Conservation (phyloP, 2,797 vertebrate species). For the Anas bernieri region DNA sequence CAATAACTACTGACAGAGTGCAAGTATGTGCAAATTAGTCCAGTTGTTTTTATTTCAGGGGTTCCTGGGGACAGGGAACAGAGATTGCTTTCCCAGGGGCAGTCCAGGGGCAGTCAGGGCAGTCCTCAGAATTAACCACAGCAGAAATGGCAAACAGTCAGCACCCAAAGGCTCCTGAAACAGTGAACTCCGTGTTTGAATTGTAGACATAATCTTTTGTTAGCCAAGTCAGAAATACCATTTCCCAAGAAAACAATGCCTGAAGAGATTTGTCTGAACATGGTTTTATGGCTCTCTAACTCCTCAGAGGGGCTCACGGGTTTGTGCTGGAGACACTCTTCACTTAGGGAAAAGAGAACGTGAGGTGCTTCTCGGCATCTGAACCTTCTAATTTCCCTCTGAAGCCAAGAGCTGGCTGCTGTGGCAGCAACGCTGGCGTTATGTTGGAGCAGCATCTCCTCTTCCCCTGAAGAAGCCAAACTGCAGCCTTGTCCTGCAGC, state of each 20-base stretch:
- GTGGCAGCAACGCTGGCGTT: neutral
- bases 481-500: neutral
- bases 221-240: neutral
- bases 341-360: neutral
- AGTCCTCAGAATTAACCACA: conserved; percentile 49
- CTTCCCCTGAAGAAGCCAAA: neutral
- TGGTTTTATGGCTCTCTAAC: neutral
- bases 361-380: neutral
- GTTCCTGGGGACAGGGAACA: neutral
- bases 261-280: neutral
- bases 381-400: neutral
- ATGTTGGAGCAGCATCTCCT: neutral
- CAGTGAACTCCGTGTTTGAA: neutral
- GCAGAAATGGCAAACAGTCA: neutral
- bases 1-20: neutral
- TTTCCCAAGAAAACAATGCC: neutral
- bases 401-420: neutral
- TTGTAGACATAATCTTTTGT: neutral
- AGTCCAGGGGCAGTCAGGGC: conserved; percentile 46
- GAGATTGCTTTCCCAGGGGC: conserved; percentile 6
- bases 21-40: neutral
- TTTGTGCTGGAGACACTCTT: neutral
- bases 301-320: neutral
- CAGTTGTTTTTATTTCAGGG: neutral
- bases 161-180: neutral